Conservation (phyloP, 2,113 vertebrate species). For the Thamnaconus septentrionalis region DNA sequence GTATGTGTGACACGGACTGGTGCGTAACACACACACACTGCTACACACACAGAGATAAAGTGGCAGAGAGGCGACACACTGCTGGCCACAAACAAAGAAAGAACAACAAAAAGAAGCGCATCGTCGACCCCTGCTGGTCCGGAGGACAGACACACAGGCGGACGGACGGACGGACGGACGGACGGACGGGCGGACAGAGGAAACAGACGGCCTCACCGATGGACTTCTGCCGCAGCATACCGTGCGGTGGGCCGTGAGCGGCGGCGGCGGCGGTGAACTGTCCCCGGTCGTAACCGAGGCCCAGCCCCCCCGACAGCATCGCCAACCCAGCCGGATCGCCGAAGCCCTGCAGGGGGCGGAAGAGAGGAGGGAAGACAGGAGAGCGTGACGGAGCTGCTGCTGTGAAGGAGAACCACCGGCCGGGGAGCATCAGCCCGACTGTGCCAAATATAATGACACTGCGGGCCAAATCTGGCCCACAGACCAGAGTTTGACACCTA, state of each 20-base stretch:
- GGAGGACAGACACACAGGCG: slow-evolving; percentile 66
- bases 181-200: slow-evolving; percentile 63
- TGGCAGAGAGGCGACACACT: slow-evolving; percentile 25
- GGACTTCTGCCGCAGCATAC: slow-evolving; percentile 90
- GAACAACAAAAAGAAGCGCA: slow-evolving; percentile 60
- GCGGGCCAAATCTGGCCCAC: too few relatives aligned
- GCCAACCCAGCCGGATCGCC: slow-evolving; percentile 81
- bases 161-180: slow-evolving; percentile 64
- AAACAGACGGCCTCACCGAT: slow-evolving; percentile 86
- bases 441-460: too few relatives aligned
- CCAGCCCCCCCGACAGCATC: slow-evolving; percentile 73
- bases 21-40: neutral
- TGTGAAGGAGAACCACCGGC: too few relatives aligned
- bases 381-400: neutral
- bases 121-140: slow-evolving; percentile 33
- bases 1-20: too few relatives aligned
- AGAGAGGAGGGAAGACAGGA: neutral
- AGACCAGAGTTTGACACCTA: too few relatives aligned
- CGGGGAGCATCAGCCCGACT: too few relatives aligned
- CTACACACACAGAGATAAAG: slow-evolving; percentile 22
- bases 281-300: slow-evolving; percentile 84
- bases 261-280: slow-evolving; percentile 82
- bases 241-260: slow-evolving; percentile 79
- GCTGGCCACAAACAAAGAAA: slow-evolving; percentile 54
- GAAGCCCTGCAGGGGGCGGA: slow-evolving; percentile 76